Conservation (phyloP, 2,797 vertebrate species). For the Galaxias olidus region DNA sequence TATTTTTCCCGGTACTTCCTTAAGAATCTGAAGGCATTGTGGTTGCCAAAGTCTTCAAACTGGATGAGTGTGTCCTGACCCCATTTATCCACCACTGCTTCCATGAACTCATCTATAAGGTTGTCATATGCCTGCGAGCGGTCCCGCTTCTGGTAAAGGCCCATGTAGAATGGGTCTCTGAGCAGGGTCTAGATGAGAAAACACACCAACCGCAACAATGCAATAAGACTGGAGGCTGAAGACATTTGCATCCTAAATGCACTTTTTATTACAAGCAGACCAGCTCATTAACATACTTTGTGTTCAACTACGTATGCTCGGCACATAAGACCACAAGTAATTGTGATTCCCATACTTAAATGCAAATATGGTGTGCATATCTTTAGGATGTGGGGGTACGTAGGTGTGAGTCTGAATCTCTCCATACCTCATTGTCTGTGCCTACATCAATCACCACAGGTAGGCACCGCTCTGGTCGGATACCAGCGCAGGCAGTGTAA, state of each 20-base stretch:
- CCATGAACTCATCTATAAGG: slow-evolving; percentile 98
- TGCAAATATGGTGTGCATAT: neutral
- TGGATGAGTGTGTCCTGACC: slow-evolving; percentile 95
- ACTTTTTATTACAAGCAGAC: too few relatives aligned
- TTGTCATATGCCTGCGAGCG: slow-evolving; percentile 91
- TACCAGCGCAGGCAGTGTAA: slow-evolving; percentile 95
- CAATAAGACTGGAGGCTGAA: too few relatives aligned
- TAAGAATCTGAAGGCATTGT: slow-evolving; percentile 95
- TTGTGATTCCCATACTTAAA: too few relatives aligned
- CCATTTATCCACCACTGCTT: slow-evolving; percentile 92
- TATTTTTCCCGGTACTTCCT: slow-evolving; percentile 94
- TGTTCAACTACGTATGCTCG: too few relatives aligned
- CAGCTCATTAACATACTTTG: too few relatives aligned
- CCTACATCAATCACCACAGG: slow-evolving; percentile 96
- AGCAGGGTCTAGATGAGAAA: slow-evolving; percentile 78
- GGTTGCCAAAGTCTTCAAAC: slow-evolving; percentile 98
- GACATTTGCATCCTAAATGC: too few relatives aligned
- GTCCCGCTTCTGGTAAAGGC: slow-evolving; percentile 93
- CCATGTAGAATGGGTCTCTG: slow-evolving; percentile 94
- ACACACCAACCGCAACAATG: too few relatives aligned
- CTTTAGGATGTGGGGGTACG: too few relatives aligned
- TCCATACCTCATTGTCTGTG: slow-evolving; percentile 87
- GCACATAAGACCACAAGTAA: too few relatives aligned
- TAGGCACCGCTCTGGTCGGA: slow-evolving; percentile 88
- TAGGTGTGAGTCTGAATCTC: neutral